Percentiles rank a stretch among this genome's conserved stretches.
phyloP scores from a whole-genome alignment of 2,113 vertebrate genomes.

The Micromys minutus region DNA sequence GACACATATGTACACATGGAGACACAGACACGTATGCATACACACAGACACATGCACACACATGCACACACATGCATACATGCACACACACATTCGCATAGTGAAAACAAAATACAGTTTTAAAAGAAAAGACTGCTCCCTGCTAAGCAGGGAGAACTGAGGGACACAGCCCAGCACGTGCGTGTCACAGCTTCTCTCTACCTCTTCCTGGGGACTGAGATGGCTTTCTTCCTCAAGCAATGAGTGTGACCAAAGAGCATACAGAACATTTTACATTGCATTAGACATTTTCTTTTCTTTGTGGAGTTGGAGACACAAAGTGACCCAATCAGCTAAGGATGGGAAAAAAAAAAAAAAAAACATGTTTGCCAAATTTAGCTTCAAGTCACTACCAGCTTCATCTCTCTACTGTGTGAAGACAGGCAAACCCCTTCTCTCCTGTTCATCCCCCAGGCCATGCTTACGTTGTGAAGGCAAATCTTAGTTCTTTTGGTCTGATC shows the following conservation, averaged over 20 bases:
- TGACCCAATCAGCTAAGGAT: background rate
- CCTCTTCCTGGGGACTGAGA: background rate
- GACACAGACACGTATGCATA: too few species aligned
- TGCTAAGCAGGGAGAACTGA: background rate
- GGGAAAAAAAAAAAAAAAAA: background rate
- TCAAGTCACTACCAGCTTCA: background rate
- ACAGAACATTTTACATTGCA: background rate
- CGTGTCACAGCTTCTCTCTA: rapidly evolving
- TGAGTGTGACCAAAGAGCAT: background rate
- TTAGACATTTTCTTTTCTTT: background rate
- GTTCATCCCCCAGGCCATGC: background rate
- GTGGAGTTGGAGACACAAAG: constrained; percentile 9
- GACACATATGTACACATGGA: too few species aligned
- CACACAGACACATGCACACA: background rate
- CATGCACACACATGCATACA: background rate
- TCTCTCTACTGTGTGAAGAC: background rate
- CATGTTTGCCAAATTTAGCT: background rate
- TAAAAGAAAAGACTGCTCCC: background rate
- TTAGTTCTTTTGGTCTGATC: background rate
- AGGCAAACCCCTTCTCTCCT: background rate
- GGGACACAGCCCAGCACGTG: background rate
- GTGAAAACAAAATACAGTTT: background rate
- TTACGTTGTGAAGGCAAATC: background rate
- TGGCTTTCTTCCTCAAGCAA: background rate
- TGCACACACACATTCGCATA: background rate